Percentiles rank a stretch among this genome's conserved stretches.
These are phyloP conservation scores for Tetranychus cinnabarinus DNA, from an alignment of 1,140 invertebrate genomes.

Conservation along the genomic window DNA sequence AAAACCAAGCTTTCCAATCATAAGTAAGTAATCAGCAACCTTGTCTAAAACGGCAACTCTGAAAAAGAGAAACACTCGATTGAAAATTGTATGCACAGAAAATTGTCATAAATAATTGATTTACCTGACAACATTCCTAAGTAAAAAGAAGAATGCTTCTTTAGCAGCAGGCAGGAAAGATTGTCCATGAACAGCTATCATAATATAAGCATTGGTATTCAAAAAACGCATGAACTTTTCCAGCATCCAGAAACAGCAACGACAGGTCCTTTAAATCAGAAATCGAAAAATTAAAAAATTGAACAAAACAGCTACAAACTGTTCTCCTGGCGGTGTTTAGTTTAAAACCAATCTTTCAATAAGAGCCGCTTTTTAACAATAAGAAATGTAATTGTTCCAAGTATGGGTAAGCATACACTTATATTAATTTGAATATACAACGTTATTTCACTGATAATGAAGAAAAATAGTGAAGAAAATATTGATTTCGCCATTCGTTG, in stretches of 20 bases:
- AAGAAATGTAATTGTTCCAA: no score
- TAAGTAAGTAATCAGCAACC: constrained; percentile 71
- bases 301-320: background rate
- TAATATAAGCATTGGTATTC: constrained; percentile 71
- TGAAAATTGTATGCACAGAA: constrained; percentile 15
- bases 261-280: constrained; percentile 32
- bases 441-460: no score
- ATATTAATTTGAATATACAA: no score
- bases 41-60: constrained; percentile 71
- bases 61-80: constrained; percentile 4
- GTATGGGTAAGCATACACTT: no score
- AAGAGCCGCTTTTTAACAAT: no score
- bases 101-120: background rate
- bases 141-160: constrained; percentile 63
- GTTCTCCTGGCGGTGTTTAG: background rate
- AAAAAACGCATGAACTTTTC: constrained; percentile 54
- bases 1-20: constrained; percentile 47
- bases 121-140: constrained; percentile 51
- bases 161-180: constrained; percentile 69
- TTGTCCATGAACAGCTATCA: constrained; percentile 83
- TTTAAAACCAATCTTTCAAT: no score
- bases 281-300: no score
- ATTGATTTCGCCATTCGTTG: no score
- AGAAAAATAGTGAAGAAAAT: no score
- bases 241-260: constrained; percentile 73